Percentiles rank a stretch among this genome's conserved stretches.
Evolutionary conservation across 2,113 vertebrate genomes (phyloP).

Genomic region (Chionomys nivalis): DNA sequence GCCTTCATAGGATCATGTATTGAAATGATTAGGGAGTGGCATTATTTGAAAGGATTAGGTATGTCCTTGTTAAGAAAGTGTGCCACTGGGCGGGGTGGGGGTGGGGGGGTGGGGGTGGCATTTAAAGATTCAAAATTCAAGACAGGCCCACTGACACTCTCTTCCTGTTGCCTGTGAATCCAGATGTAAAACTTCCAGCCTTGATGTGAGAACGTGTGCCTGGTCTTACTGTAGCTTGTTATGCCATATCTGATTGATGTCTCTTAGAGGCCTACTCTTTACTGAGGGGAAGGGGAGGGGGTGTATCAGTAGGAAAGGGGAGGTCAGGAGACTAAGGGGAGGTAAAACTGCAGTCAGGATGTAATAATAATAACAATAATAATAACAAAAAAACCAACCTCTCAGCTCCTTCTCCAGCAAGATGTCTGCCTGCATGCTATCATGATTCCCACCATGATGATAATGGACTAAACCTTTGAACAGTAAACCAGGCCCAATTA

Average conservation of each 20-base stretch:
- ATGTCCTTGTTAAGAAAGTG: background rate
- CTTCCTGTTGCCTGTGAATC: background rate
- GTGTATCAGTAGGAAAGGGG: accelerated
- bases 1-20: background rate
- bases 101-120: too few species aligned
- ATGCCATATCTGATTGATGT: background rate
- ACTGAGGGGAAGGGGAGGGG: background rate
- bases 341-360: too few species aligned
- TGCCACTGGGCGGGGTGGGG: too few species aligned
- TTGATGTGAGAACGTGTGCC: background rate
- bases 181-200: background rate
- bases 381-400: background rate
- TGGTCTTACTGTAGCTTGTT: background rate
- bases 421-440: background rate
- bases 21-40: background rate
- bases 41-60: background rate
- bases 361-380: too few species aligned
- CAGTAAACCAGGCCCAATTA: background rate
- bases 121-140: too few species aligned
- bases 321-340: background rate
- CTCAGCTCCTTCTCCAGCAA: background rate
- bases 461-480: background rate
- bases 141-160: background rate
- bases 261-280: background rate
- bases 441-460: background rate